phyloP scores from a whole-genome alignment of 2,888 invertebrate species.

The Ophonus ardosiacus region DNA sequence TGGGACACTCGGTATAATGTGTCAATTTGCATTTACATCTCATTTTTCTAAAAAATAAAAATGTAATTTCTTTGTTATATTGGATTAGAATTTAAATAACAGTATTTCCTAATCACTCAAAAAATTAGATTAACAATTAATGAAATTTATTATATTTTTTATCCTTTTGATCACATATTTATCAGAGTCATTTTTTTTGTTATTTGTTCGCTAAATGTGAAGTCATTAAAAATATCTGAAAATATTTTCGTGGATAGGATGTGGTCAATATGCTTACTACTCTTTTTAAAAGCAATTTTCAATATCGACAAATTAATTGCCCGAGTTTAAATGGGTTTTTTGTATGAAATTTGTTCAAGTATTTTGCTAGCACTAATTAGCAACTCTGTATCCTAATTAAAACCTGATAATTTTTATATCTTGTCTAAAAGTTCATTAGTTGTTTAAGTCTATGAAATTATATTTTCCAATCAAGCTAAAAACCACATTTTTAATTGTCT shows the following conservation, averaged over 20 bases:
- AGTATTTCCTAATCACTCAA: too few relatives aligned
- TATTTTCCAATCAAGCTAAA: not conserved
- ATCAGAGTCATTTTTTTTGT: not conserved
- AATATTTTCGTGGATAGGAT: conserved; percentile 6
- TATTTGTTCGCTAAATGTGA: not conserved
- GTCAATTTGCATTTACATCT: too few relatives aligned
- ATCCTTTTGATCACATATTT: too few relatives aligned
- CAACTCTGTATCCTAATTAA: conserved; percentile 12
- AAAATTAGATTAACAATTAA: too few relatives aligned
- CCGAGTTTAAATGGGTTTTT: conserved; percentile 38
- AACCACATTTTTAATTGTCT: not conserved
- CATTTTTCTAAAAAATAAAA: too few relatives aligned
- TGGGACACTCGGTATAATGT: too few relatives aligned
- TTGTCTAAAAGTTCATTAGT: conserved; percentile 17
- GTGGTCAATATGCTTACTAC: conserved; percentile 14
- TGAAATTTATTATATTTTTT: too few relatives aligned
- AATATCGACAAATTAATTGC: conserved; percentile 47
- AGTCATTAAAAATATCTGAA: conserved; percentile 28
- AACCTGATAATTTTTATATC: conserved; percentile 40
- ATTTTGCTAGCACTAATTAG: conserved; percentile 36
- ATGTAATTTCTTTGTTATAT: too few relatives aligned
- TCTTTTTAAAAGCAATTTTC: conserved; percentile 49
- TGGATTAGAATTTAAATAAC: too few relatives aligned
- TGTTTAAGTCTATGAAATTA: not conserved
- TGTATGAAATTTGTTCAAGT: conserved; percentile 42